These are phyloP conservation scores for Synergus japonicus DNA, from an alignment of 2,888 invertebrate genomes.

Conservation along the genomic window DNA sequence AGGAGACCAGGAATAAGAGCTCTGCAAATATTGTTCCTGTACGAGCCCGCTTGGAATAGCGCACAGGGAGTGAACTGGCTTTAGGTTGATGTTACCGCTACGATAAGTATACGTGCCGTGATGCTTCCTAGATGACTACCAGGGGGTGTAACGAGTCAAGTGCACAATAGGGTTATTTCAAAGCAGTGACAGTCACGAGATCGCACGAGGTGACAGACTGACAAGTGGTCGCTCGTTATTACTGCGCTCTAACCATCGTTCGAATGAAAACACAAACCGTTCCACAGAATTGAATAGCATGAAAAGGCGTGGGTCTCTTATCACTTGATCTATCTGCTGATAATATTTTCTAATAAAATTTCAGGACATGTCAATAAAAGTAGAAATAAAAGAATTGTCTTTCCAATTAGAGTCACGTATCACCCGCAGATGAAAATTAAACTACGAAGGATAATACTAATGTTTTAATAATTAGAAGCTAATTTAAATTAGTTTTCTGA, in stretches of 20 bases:
- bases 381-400: not conserved
- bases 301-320: conserved; percentile 38
- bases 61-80: conserved; percentile 55
- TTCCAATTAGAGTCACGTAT: not conserved
- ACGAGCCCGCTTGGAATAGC: conserved; percentile 62
- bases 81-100: conserved; percentile 58
- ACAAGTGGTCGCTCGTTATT: conserved; percentile 53
- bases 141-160: conserved; percentile 65
- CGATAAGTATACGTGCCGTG: conserved; percentile 54
- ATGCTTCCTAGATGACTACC: conserved; percentile 55
- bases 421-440: too few relatives aligned
- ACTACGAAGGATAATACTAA: not conserved
- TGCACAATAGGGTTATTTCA: conserved; percentile 58
- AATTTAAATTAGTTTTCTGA: not conserved
- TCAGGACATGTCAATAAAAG: not conserved
- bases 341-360: not conserved
- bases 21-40: conserved; percentile 76
- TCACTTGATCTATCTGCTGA: conserved; percentile 27
- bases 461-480: not conserved
- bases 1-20: conserved; percentile 71
- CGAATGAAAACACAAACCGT: conserved; percentile 39
- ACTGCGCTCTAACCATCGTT: not conserved
- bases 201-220: conserved; percentile 53
- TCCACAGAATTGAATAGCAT: conserved; percentile 20
- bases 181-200: conserved; percentile 47